phyloP scores from a whole-genome alignment of 1,140 invertebrate species.

The Pseudoatta argentina region DNA sequence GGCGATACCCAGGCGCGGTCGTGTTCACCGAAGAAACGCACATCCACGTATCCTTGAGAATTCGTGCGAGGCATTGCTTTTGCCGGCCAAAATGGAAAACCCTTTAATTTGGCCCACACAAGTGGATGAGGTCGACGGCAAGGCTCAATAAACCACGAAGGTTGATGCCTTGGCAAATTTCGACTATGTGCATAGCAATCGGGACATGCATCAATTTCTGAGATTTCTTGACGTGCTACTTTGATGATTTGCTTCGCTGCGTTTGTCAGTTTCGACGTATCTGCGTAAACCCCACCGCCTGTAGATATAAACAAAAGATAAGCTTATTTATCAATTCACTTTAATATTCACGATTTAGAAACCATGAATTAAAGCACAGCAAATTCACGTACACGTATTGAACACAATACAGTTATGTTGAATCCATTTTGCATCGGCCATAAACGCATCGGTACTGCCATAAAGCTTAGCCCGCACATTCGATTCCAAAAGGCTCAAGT shows the following conservation, averaged over 20 bases:
- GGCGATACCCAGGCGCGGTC: constrained; percentile 96
- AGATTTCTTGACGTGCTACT: constrained; percentile 94
- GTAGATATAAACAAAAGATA: neutral
- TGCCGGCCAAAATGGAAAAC: constrained; percentile 98
- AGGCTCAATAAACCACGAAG: constrained; percentile 96
- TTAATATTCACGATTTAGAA: neutral
- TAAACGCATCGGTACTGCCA: constrained; percentile 95
- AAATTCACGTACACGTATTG: constrained; percentile 91
- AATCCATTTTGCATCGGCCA: constrained; percentile 96
- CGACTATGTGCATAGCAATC: constrained; percentile 92
- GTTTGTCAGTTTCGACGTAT: constrained; percentile 92
- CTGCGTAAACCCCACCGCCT: constrained; percentile 86
- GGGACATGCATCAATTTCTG: constrained; percentile 97
- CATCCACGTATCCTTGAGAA: constrained; percentile 92
- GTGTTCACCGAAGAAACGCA: constrained; percentile 97
- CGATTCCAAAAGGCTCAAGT: constrained; percentile 91
- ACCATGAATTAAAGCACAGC: constrained; percentile 2
- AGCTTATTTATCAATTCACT: neutral
- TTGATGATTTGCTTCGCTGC: constrained; percentile 93
- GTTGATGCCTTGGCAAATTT: constrained; percentile 93
- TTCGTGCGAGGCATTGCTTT: constrained; percentile 94
- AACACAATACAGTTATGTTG: constrained; percentile 96
- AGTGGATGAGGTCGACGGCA: constrained; percentile 95
- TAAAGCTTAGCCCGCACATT: constrained; percentile 93
- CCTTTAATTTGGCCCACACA: constrained; percentile 97